These are phyloP conservation scores for Percina caprodes DNA, from an alignment of 2,113 vertebrate genomes.

Conservation along the genomic window DNA sequence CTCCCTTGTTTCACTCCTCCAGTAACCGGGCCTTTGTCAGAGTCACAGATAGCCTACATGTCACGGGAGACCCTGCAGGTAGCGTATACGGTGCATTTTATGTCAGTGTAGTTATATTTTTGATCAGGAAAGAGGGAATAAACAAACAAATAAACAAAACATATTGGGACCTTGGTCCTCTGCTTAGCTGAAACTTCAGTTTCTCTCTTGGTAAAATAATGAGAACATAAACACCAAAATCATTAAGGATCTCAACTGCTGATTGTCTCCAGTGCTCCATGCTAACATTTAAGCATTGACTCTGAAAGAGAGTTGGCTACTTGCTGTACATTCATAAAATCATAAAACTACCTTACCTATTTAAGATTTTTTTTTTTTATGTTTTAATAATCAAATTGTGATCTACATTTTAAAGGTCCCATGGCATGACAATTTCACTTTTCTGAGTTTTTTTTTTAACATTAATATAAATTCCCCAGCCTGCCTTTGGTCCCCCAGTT, in stretches of 20 bases:
- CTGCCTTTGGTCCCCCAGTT: too few relatives aligned
- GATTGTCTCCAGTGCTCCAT: background rate
- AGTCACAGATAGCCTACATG: conserved; percentile 98
- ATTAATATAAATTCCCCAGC: too few relatives aligned
- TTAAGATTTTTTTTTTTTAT: background rate
- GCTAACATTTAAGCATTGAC: background rate
- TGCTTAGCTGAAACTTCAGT: background rate
- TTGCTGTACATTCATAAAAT: background rate
- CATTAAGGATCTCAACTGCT: background rate
- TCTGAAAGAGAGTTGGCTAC: background rate
- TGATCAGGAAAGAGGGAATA: background rate
- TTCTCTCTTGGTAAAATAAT: background rate
- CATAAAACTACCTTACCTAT: background rate
- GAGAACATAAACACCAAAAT: background rate
- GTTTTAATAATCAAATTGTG: background rate
- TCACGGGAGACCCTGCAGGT: conserved; percentile 99
- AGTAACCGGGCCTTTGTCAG: conserved; percentile 97
- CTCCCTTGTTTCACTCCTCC: conserved; percentile 13
- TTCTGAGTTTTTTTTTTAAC: too few relatives aligned
- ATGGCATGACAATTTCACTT: too few relatives aligned
- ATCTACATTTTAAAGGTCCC: background rate
- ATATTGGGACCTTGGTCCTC: background rate
- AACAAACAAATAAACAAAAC: background rate
- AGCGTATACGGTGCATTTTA: background rate
- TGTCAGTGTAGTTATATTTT: background rate